Evolutionary conservation across 2,797 vertebrate species (phyloP).

Genomic region (Valencia hispanica): DNA sequence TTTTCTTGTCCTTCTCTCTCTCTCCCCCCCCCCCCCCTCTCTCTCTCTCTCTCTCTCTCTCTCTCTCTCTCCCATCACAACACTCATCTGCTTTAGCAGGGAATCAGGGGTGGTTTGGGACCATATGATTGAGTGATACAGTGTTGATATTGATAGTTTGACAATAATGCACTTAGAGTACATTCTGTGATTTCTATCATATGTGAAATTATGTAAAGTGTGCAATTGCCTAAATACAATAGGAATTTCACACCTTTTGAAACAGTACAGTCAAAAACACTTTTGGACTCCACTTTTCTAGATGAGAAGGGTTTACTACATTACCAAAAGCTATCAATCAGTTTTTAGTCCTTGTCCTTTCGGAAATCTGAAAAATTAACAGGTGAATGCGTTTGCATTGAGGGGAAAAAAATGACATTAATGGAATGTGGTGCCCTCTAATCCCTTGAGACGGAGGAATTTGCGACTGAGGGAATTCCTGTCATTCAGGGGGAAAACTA

Average conservation of each 20-base stretch:
- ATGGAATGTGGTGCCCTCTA: conserved; percentile 77
- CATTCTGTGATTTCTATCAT: background rate
- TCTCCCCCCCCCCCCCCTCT: too few relatives aligned
- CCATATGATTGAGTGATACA: background rate
- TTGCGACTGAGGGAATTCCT: conserved; percentile 81
- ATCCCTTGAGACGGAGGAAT: conserved; percentile 76
- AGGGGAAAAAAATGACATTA: conserved; percentile 64
- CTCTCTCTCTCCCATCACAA: background rate
- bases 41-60: too few relatives aligned
- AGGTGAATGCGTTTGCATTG: conserved; percentile 53
- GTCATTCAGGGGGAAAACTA: conserved; percentile 74
- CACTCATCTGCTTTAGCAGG: background rate
- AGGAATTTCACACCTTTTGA: background rate
- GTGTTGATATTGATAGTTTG: background rate
- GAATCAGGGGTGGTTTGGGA: background rate
- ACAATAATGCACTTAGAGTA: background rate
- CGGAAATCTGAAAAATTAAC: conserved; percentile 47
- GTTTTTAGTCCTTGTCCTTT: conserved; percentile 7
- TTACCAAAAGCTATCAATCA: background rate
- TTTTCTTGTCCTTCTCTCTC: background rate
- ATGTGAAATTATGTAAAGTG: background rate
- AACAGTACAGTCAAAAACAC: background rate
- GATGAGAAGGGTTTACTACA: conserved; percentile 22
- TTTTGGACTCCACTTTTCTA: background rate
- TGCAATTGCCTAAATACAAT: background rate